A percentile compares a stretch with the other conserved stretches of the same genome.
Evolutionary conservation across 2,888 invertebrate species (phyloP).

Genomic region (Macrosiphum euphorbiae): DNA sequence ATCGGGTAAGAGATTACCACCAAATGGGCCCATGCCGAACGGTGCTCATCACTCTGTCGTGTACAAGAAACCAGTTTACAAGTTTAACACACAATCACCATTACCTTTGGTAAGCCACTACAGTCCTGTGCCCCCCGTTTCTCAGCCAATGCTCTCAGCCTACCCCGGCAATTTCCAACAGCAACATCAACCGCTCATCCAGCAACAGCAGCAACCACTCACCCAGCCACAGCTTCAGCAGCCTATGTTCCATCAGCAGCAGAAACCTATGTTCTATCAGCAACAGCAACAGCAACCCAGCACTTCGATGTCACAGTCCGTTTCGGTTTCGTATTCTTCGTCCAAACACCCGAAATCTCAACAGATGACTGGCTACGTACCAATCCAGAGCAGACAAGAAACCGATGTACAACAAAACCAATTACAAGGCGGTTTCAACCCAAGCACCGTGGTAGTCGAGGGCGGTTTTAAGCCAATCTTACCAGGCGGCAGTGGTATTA

Average conservation of each 20-base stretch:
- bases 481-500: not conserved
- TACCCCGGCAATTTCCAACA: slow-evolving; percentile 6
- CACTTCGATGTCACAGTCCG: slow-evolving; percentile 57
- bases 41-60: slow-evolving; percentile 62
- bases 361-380: slow-evolving; percentile 19
- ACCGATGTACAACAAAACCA: not conserved
- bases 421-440: slow-evolving; percentile 77
- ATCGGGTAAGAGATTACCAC: slow-evolving; percentile 40
- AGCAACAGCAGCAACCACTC: slow-evolving; percentile 1
- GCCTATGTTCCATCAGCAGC: not conserved
- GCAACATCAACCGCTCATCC: not conserved
- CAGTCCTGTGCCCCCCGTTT: slow-evolving; percentile 2
- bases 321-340: slow-evolving; percentile 68
- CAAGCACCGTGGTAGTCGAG: slow-evolving; percentile 85
- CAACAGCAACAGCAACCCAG: slow-evolving; percentile 9
- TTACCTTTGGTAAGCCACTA: not conserved
- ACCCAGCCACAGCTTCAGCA: not conserved
- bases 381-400: slow-evolving; percentile 31
- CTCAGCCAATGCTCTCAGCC: not conserved
- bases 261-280: not conserved
- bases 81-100: not conserved
- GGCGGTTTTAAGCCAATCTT: slow-evolving; percentile 85
- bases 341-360: slow-evolving; percentile 23
- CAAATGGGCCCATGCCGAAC: slow-evolving; percentile 39
- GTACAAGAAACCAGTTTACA: slow-evolving; percentile 65